Percentiles rank a stretch among this genome's conserved stretches.
These are phyloP conservation scores for Nomada fabriciana DNA, from an alignment of 2,888 invertebrate species.

Conservation along the genomic window DNA sequence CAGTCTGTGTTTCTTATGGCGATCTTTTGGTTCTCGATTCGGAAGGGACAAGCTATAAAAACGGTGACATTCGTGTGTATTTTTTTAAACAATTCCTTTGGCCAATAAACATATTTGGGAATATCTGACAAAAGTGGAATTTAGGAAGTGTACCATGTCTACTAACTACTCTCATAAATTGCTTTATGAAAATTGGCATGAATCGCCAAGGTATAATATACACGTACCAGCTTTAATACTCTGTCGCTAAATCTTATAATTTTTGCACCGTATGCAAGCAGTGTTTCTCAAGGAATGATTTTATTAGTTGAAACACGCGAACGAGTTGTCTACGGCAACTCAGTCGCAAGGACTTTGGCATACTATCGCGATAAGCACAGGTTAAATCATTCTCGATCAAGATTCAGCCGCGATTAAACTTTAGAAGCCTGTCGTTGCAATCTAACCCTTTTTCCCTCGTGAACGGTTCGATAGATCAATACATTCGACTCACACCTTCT, in stretches of 20 bases:
- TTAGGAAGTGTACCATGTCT: no score
- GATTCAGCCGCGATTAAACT: slow-evolving; percentile 18
- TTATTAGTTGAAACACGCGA: slow-evolving; percentile 11
- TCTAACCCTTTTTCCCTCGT: neutral
- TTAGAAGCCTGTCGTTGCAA: neutral
- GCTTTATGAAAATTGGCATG: neutral
- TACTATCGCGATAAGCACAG: slow-evolving; percentile 1
- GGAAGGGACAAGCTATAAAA: no score
- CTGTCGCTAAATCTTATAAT: neutral
- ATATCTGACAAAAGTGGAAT: no score
- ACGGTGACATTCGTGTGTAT: no score
- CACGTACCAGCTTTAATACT: neutral
- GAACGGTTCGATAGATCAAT: slow-evolving; percentile 11
- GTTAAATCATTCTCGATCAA: slow-evolving; percentile 1
- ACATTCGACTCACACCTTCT: neutral
- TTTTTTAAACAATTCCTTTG: no score
- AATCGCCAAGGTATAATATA: neutral
- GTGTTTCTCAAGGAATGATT: neutral
- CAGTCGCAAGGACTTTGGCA: neutral
- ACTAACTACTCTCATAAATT: no score
- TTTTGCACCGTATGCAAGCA: neutral
- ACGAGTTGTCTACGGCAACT: slow-evolving; percentile 13
- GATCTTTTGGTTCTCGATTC: neutral
- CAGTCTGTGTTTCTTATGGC: neutral
- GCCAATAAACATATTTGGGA: no score